Base-by-base conservation (phyloP, 2,797 vertebrate genomes). In the Tamandua tetradactyla region DNA sequence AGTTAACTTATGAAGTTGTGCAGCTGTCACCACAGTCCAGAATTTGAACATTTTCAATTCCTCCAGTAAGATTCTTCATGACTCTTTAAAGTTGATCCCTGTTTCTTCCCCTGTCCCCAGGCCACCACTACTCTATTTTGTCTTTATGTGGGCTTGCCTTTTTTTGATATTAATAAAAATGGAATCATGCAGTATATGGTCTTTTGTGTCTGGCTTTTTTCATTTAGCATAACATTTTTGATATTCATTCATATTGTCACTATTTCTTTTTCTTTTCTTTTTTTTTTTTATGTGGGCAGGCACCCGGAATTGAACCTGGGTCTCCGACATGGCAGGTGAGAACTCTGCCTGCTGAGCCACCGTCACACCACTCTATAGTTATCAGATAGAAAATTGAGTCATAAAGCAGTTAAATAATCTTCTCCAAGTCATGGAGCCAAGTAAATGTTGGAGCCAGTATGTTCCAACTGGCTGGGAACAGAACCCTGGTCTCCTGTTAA, bases 301-400 rank as follows among this genome's bases (percentile, higher is more conserved):
- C n/a, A n/a, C n/a, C n/a, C n/a, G n/a, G n/a, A n/a, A n/a, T n/a
- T n/a, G n/a, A n/a, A n/a, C n/a, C n/a, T n/a, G n/a, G n/a, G n/a
- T n/a, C n/a, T n/a, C n/a, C n/a, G n/a, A n/a, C n/a, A n/a, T n/a
- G n/a, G n/a, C n/a, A n/a, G n/a, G n/a, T n/a, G n/a, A n/a, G n/a
- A n/a, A n/a, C n/a, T n/a, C n/a, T n/a, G n/a, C n/a, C n/a, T n/a
- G n/a, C n/a, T n/a, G n/a, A n/a, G n/a, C n/a, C n/a, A n/a, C n/a
- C n/a, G n/a, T n/a, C n/a, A n/a, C n/a, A n/a, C n/a, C n/a, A n/a
- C n/a, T n/a, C n/a, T n/a, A n/a, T n/a, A n/a, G n/a, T n/a, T 61
- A 91, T 81, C 40, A 32, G 27, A 61, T 88, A 92, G 78, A 82
- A 95, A 75, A 69, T 40, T 72, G 75, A 87, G 81, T 68, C 55